Evolutionary conservation across 2,888 invertebrate species (phyloP), one percentile per base, ranked within the genome.

Genomic region (Dichetophora obliterata): DNA sequence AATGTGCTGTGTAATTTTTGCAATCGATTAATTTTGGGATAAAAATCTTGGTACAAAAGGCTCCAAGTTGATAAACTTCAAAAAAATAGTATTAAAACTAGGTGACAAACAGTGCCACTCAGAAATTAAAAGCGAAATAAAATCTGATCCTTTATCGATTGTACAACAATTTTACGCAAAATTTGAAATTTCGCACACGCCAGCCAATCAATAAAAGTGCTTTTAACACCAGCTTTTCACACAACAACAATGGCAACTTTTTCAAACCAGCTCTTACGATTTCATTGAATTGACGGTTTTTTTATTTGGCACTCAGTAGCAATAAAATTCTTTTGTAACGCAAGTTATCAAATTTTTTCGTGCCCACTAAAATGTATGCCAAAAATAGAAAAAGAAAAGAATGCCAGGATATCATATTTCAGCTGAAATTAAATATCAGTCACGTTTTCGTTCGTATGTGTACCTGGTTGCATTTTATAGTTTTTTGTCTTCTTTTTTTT

Each of bases 121-220:
- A 43, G 14, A 43, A 43, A 43, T 43, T 8, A 14, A 14, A 2
- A 14, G 14, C 2, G 43, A 43, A 43, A 43, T n/a, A n/a, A 43
- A 11, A 43, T 37, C 31, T 4, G 6, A 27, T 61, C 19, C 63
- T 9, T 14, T 65, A 34, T 65, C 9, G 37, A 59, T 71, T 71
- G 34, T 6, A 43, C 22, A 59, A 57, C 73, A 65, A 31, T 74
- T 74, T 74, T 22, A 19, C 52, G 34, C 31, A 50, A 22, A 50
- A 65, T 65, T 65, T 52, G 52, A 19, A 74, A 74, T 74, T 74
- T 74, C 48, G 34, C 66, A 54, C 66, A 74, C 74, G 66, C 74
- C 65, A 74, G 16, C 54, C 66, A 74, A 66, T 65, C 66, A 31
- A 31, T 4, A 31, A 66, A 74, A 16, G 37, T 14, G 9, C 24